phyloP scores from a whole-genome alignment of 1,140 invertebrate species.

The Papilio glaucus region DNA sequence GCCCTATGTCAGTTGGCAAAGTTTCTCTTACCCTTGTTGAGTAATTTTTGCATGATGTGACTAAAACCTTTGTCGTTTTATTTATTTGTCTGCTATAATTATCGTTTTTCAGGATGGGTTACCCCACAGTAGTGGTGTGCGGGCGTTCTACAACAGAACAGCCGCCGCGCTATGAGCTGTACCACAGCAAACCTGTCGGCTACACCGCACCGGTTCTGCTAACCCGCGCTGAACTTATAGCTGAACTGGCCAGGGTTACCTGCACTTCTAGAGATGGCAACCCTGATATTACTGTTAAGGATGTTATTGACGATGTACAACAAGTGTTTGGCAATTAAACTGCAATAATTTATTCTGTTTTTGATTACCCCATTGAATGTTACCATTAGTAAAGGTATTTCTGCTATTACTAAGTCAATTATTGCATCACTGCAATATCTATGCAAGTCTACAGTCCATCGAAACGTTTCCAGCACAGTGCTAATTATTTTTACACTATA shows the following conservation, averaged over 20 bases:
- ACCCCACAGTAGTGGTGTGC: slow-evolving; percentile 58
- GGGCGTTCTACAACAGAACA: slow-evolving; percentile 48
- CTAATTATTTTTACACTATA: too few relatives aligned
- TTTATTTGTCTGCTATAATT: not conserved
- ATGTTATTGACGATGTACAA: not conserved
- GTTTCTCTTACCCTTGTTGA: not conserved
- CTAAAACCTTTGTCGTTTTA: not conserved
- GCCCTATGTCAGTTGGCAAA: too few relatives aligned
- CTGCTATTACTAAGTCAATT: too few relatives aligned
- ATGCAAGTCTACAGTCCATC: too few relatives aligned
- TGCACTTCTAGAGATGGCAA: not conserved
- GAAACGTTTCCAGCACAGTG: too few relatives aligned
- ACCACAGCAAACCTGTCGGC: slow-evolving; percentile 25
- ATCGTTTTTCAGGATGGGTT: slow-evolving; percentile 60
- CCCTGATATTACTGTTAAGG: not conserved
- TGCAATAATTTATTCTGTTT: not conserved
- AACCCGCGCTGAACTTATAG: not conserved
- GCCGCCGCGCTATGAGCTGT: slow-evolving; percentile 54
- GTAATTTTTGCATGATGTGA: not conserved
- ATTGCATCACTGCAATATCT: too few relatives aligned
- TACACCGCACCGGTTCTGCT: not conserved
- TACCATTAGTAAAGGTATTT: too few relatives aligned
- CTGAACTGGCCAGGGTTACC: not conserved
- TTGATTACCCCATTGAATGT: not conserved
- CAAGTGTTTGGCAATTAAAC: slow-evolving; percentile 9